Evolutionary conservation across 2,888 invertebrate genomes (phyloP).

Genomic region (Fabriciana adippe): DNA sequence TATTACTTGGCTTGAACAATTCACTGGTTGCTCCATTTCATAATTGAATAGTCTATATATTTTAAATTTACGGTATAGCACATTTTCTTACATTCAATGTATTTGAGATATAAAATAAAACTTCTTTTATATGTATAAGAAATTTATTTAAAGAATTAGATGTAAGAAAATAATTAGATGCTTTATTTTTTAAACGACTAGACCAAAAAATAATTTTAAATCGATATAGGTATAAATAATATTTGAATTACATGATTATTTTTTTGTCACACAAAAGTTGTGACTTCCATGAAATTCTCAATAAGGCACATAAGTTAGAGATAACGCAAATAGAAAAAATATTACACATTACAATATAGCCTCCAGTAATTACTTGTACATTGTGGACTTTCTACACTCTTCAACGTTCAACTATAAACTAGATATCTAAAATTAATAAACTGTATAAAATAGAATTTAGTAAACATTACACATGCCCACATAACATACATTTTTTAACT

Average conservation of each 20-base stretch:
- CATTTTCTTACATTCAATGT: no score
- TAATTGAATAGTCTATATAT: conserved; percentile 28
- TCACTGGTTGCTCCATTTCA: conserved; percentile 49
- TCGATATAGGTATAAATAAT: not conserved
- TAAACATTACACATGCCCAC: not conserved
- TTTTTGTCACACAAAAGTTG: not conserved
- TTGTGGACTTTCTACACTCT: no score
- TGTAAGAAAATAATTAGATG: conserved; percentile 3
- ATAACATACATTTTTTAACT: no score
- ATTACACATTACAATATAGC: not conserved
- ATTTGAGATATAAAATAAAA: not conserved
- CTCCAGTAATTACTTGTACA: not conserved
- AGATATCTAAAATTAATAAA: not conserved
- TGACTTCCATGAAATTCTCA: not conserved
- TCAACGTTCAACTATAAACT: not conserved
- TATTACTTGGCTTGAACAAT: conserved; percentile 66
- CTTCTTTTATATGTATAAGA: conserved; percentile 1
- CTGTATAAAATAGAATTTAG: not conserved
- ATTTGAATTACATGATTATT: not conserved
- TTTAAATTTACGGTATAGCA: conserved; percentile 23
- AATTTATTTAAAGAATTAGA: conserved; percentile 9
- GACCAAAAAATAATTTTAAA: conserved; percentile 7
- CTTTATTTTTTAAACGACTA: conserved; percentile 11
- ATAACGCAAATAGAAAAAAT: not conserved
- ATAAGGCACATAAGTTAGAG: conserved; percentile 8